phyloP scores from a whole-genome alignment of 2,888 invertebrate species.

The Orchesellides sinensis region DNA sequence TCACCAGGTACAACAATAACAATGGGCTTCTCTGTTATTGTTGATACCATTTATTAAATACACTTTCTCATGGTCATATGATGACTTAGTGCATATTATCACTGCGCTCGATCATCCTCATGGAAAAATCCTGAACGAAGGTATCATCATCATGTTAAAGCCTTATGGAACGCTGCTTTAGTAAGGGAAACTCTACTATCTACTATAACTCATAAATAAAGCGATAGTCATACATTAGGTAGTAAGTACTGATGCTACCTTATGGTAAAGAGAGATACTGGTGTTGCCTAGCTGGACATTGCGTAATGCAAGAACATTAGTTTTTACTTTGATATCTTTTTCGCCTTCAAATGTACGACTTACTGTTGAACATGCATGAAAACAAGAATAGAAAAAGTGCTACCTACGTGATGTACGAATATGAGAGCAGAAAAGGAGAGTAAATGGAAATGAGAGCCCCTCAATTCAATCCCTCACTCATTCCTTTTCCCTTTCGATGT shows the following conservation, averaged over 20 bases:
- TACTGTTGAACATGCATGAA: background rate
- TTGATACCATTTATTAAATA: slow-evolving; percentile 31
- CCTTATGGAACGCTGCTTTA: background rate
- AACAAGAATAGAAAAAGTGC: slow-evolving; percentile 1
- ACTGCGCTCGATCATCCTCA: too few relatives aligned
- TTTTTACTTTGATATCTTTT: slow-evolving; percentile 2
- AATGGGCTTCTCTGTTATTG: slow-evolving; percentile 49
- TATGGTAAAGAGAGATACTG: slow-evolving; percentile 19
- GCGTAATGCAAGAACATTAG: slow-evolving; percentile 53
- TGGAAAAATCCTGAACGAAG: too few relatives aligned
- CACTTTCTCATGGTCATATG: background rate
- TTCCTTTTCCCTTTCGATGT: slow-evolving; percentile 37
- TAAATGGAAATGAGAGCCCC: slow-evolving; percentile 56
- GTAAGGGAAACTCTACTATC: background rate
- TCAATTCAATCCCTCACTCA: slow-evolving; percentile 63
- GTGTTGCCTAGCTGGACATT: slow-evolving; percentile 47
- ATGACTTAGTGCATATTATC: too few relatives aligned
- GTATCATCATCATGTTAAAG: background rate
- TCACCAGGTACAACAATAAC: slow-evolving; percentile 52
- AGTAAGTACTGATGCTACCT: too few relatives aligned
- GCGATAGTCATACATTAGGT: too few relatives aligned
- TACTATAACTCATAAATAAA: background rate
- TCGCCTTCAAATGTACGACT: background rate
- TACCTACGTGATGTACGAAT: background rate
- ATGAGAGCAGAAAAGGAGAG: background rate